These are phyloP conservation scores for Oppia nitens DNA, from an alignment of 1,140 invertebrate species.

Conservation along the genomic window DNA sequence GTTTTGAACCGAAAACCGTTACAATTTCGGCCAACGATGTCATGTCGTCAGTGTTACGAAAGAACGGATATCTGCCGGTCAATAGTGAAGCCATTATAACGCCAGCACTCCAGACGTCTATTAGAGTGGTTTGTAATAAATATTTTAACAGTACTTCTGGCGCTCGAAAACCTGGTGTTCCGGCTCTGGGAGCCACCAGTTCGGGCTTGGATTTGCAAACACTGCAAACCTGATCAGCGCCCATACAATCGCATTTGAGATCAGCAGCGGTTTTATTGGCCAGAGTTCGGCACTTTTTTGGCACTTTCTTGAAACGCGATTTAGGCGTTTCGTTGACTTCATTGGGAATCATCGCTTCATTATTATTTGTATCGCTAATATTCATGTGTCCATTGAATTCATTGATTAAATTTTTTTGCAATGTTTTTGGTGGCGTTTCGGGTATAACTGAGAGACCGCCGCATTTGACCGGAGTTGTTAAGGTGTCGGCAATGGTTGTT, in stretches of 20 bases:
- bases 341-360: not conserved
- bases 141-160: slow-evolving; percentile 69
- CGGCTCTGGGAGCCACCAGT: slow-evolving; percentile 52
- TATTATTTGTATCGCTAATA: no score
- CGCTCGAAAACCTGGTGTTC: slow-evolving; percentile 73
- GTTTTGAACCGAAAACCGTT: slow-evolving; percentile 52
- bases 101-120: slow-evolving; percentile 77
- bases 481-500: not conserved
- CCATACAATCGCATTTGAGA: slow-evolving; percentile 12
- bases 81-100: slow-evolving; percentile 65
- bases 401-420: slow-evolving; percentile 7
- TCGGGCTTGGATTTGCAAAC: slow-evolving; percentile 39
- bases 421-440: slow-evolving; percentile 14
- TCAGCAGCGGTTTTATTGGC: not conserved
- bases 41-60: slow-evolving; percentile 58
- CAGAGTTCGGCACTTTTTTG: not conserved
- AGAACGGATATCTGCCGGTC: slow-evolving; percentile 62
- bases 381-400: no score
- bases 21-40: slow-evolving; percentile 65
- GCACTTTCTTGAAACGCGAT: not conserved
- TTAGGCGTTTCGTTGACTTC: not conserved
- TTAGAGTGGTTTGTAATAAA: slow-evolving; percentile 54
- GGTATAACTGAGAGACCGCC: not conserved
- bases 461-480: not conserved
- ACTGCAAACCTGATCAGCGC: slow-evolving; percentile 15